Evolutionary conservation across 2,797 vertebrate species (phyloP).

Genomic region (Urosaurus nigricauda): DNA sequence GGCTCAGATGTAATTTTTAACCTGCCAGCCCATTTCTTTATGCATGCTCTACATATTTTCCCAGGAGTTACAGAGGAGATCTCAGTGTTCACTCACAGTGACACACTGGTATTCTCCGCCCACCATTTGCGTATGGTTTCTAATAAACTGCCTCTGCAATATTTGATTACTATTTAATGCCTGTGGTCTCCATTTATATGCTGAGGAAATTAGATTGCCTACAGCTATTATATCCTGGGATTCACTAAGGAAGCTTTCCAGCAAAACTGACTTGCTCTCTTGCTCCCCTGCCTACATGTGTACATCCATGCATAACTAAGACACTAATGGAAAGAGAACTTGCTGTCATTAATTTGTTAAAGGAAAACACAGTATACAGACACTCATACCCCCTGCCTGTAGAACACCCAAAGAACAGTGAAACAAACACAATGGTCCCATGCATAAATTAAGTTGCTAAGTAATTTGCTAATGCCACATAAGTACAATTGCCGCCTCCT

Average conservation of each 20-base stretch:
- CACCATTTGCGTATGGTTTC: neutral
- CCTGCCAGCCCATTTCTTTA: neutral
- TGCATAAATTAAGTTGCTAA: neutral
- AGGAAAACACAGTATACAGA: neutral
- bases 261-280: neutral
- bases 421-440: accelerated
- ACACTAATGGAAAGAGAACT: neutral
- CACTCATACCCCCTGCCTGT: neutral
- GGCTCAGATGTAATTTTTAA: neutral
- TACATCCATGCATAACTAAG: neutral
- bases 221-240: neutral
- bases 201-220: neutral
- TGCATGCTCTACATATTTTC: neutral
- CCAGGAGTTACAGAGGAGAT: neutral
- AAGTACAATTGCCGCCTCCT: neutral
- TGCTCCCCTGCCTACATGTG: neutral
- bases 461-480: neutral
- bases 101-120: neutral
- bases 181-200: neutral
- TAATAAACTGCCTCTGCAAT: neutral
- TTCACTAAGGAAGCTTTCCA: neutral
- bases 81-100: neutral
- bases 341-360: neutral
- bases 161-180: constrained; percentile 15
- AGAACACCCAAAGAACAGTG: neutral